Base-by-base conservation (phyloP, 2,888 invertebrate genomes). In the Taenaris catops region DNA sequence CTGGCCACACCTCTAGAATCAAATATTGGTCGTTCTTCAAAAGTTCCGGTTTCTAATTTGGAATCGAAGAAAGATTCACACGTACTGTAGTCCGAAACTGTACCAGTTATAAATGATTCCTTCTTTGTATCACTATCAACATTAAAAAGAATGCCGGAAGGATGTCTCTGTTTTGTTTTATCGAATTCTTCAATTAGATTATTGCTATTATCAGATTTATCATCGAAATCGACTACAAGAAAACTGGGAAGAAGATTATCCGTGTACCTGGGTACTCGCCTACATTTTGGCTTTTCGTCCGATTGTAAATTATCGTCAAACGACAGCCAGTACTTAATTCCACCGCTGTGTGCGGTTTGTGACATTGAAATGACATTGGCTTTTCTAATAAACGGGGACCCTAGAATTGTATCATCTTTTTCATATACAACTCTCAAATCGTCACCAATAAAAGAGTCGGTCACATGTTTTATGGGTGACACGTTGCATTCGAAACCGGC, bases 251-350 rank as follows among this genome's bases (percentile, higher is more conserved):
- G 39, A 0, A 58, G 58, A 1, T 71, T 69, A 4, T 72, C 69
- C 1, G 34, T 12, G 44, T 47, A 34, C 53, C 56, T 42, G 34
- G 63, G 2, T 19, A 29, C 9, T 25, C 35, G 25, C 38, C 52
- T 35, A 12, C 25, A 27, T 1, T 18, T 19, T 2, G 34, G 53
- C 34, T 37, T 48, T 0, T 58, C 53, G 1, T 7, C 17, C 2
- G 45, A 39, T n/a, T 24, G 17, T 17, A 65, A 51, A 1, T 32
- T 55, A 6, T 81, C 76, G 21, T 86, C 81, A 33, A 87, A 87
- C 0, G 84, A 86, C 0, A 87, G 17, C 87, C 87, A 87, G 24
- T 80, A 87, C 44, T 84, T 87, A 0, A 84, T 54, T 0, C 87
- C 87, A 0, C 86, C 83, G 0, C 55, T 63, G 19, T 79, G 68